Evolutionary conservation across 2,113 vertebrate species (phyloP), one percentile per base, ranked within the genome.

Genomic region (Myotis brandtii): DNA sequence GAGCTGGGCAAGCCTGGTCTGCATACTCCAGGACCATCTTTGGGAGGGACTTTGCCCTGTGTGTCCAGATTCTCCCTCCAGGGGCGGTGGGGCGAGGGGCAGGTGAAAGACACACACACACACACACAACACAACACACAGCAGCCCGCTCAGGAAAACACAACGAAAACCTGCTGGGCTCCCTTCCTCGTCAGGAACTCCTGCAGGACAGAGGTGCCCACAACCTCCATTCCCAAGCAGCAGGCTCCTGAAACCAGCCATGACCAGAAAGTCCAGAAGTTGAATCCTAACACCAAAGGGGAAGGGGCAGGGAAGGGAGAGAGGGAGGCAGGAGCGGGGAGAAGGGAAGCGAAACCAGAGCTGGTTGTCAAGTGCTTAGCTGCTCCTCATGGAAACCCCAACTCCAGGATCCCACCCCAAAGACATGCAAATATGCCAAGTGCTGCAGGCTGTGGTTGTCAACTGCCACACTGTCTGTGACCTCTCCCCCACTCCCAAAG

Each of bases 181-280:
- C 21, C 6, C 0, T 62, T 40, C 70, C 30, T 18, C 8, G 32
- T 3, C 25, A 25, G 43, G 85, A 92, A 37, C 27, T 34, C 54
- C 32, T 13, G 43, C 72, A 70, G 18, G 46, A 32, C 64, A 75
- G 54, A 83, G 5, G 59, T 5, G 17, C 30, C 7, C 5, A 82
- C n/a, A 23, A 8, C n/a, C 72, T 6, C 12, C n/a, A 6, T 54
- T 6, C 34, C 93, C 59, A 32, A 86, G 62, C 46, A 13, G 64
- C 30, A 69, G n/a, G n/a, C 48, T 86, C 46, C 75, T 9, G 21
- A 94, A 82, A 81, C 72, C 40, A 13, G 62, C 43, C 56, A 10
- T 13, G 40, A 62, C 32, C 40, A 64, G 40, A 37, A 84, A 84
- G 70, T 52, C 56, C 56, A 66, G 94, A 95, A 94, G 83, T 1